phyloP scores from a whole-genome alignment of 1,140 invertebrate species.

The Rhizoglyphus robini region DNA sequence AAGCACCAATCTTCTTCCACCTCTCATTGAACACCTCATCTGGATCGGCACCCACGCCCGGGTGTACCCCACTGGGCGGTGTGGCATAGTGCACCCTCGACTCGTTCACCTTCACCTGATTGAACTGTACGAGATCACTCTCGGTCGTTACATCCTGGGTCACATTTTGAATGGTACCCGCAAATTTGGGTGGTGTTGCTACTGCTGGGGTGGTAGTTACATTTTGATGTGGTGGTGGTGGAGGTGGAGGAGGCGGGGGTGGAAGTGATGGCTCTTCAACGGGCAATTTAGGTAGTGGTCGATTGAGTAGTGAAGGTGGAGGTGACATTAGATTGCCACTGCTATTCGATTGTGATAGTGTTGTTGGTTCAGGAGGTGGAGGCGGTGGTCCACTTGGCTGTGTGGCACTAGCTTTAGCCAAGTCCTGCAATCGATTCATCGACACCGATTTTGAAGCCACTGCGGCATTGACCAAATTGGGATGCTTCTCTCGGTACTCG shows the following conservation, averaged over 20 bases:
- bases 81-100: not conserved
- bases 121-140: not conserved
- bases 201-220: no score
- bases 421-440: no score
- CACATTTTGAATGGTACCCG: not conserved
- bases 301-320: constrained; percentile 1
- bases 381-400: no score
- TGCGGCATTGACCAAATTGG: no score
- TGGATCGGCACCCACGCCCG: not conserved
- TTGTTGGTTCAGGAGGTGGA: no score
- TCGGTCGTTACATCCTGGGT: not conserved
- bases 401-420: no score
- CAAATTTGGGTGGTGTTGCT: not conserved
- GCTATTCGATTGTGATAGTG: no score
- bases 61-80: not conserved
- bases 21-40: not conserved
- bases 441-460: not conserved
- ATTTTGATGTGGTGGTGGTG: not conserved
- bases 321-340: no score
- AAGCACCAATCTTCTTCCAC: not conserved
- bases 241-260: constrained; percentile 1
- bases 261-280: not conserved
- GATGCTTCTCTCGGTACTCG: no score
- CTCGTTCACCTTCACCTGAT: not conserved
- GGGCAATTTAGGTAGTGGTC: constrained; percentile 2